Conservation (phyloP, 1,140 invertebrate genomes). For the Dysdera silvatica region DNA sequence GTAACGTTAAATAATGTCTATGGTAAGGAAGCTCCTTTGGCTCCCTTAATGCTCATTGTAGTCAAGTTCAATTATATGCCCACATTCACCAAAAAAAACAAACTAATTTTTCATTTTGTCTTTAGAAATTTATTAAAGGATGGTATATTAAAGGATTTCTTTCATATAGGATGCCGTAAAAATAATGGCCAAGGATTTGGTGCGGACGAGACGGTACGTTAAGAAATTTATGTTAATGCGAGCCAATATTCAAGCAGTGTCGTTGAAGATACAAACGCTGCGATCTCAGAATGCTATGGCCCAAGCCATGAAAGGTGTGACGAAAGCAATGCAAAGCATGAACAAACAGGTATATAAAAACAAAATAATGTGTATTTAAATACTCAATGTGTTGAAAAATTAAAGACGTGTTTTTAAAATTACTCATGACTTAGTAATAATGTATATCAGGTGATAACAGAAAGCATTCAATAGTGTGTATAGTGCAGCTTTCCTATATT, state of each 20-base stretch:
- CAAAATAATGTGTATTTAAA: not conserved
- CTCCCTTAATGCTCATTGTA: too few species aligned
- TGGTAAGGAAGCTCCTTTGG: too few species aligned
- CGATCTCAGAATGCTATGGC: slow-evolving; percentile 99
- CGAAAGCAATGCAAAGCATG: slow-evolving; percentile 97
- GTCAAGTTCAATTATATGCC: too few species aligned
- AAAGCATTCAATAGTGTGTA: too few species aligned
- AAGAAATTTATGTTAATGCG: slow-evolving; percentile 99
- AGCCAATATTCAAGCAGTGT: slow-evolving; percentile 98
- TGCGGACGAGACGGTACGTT: slow-evolving; percentile 82
- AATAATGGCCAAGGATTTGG: slow-evolving; percentile 99
- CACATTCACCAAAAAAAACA: too few species aligned
- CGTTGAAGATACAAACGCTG: slow-evolving; percentile 95
- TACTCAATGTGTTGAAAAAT: not conserved
- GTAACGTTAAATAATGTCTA: too few species aligned
- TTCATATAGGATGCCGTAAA: slow-evolving; percentile 87
- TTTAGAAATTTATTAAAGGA: not conserved
- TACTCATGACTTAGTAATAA: too few species aligned
- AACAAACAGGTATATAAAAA: slow-evolving; percentile 70
- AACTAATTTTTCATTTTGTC: not conserved
- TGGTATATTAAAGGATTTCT: not conserved
- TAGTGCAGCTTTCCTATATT: too few species aligned
- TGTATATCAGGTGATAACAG: too few species aligned
- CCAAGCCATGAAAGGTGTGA: slow-evolving; percentile 98
- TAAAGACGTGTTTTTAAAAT: too few species aligned